phyloP scores from a whole-genome alignment of 2,113 vertebrate species.

The Scytalopus superciliaris region DNA sequence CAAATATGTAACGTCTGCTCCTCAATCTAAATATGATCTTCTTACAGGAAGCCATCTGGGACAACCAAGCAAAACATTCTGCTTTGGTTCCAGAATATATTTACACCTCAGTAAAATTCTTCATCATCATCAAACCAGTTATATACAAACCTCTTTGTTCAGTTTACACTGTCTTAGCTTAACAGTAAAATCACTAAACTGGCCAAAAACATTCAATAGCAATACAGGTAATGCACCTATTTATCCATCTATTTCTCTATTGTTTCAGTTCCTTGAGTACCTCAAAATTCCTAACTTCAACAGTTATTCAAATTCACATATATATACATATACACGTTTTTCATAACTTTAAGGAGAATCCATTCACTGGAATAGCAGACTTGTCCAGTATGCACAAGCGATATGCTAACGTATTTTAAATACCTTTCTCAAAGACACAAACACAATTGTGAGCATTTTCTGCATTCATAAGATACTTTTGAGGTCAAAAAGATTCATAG shows the following conservation, averaged over 20 bases:
- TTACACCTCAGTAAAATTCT: background rate
- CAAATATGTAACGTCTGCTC: slow-evolving; percentile 38
- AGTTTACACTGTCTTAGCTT: background rate
- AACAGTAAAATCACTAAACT: background rate
- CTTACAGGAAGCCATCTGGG: slow-evolving; percentile 37
- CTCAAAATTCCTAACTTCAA: background rate
- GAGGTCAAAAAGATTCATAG: background rate
- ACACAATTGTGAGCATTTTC: background rate
- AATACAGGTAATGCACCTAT: background rate
- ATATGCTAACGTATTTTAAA: background rate
- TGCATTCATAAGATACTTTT: background rate
- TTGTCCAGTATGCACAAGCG: background rate
- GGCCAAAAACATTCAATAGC: background rate
- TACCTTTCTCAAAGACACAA: background rate
- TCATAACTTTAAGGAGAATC: background rate
- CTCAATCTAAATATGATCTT: slow-evolving; percentile 37
- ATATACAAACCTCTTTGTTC: background rate
- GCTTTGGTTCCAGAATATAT: background rate
- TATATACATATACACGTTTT: background rate
- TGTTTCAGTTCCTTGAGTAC: background rate
- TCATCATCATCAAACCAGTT: background rate
- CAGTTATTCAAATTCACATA: background rate
- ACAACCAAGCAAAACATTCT: slow-evolving; percentile 4
- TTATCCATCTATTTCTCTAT: background rate
- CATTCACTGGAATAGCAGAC: background rate